Conservation (phyloP, 53 echinoderm and acorn worm genomes). For the Arbacia lixula region DNA sequence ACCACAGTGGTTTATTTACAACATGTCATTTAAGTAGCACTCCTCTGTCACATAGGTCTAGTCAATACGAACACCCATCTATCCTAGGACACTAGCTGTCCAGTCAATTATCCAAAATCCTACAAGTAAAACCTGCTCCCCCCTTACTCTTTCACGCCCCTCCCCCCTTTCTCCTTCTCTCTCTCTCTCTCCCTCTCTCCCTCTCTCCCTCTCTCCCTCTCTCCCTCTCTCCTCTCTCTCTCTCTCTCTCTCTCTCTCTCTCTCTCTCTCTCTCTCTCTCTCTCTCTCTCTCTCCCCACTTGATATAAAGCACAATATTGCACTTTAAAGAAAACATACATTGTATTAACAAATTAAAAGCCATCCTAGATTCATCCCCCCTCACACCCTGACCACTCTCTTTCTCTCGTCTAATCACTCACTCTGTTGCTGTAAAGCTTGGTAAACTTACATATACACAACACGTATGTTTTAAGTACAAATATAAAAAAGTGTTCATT, state of each 20-base stretch:
- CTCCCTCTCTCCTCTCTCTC: not conserved
- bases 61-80: no score
- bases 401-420: not conserved
- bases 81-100: no score
- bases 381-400: not conserved
- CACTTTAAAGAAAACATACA: slow-evolving; percentile 15
- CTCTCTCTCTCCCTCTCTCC: not conserved
- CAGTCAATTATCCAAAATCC: no score
- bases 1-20: no score
- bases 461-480: slow-evolving; percentile 28
- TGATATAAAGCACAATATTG: slow-evolving; percentile 45
- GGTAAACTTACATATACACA: slow-evolving; percentile 27
- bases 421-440: not conserved
- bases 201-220: not conserved
- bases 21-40: no score
- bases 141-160: not conserved
- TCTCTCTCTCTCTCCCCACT: not conserved
- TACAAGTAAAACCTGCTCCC: no score
- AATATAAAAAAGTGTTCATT: slow-evolving; percentile 50
- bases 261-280: not conserved
- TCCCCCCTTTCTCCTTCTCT: not conserved
- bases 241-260: not conserved
- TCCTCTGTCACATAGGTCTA: no score
- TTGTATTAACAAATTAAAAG: not conserved
- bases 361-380: not conserved